Percentiles rank a stretch among this genome's conserved stretches.
Conservation (phyloP, 2,888 invertebrate species). For the Agrotis puta region DNA sequence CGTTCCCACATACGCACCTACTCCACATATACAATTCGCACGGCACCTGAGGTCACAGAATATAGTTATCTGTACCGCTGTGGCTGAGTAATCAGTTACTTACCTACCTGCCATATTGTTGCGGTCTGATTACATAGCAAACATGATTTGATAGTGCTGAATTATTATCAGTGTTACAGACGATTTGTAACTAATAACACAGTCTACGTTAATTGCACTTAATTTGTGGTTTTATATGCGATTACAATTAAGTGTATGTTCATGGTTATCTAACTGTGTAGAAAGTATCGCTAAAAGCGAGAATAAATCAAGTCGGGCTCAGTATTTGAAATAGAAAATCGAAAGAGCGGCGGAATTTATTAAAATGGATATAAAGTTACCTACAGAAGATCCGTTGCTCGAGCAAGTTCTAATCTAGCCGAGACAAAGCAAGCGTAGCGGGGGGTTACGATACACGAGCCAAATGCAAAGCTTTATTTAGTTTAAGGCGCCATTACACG, state of each 20-base stretch:
- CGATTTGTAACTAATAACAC: constrained; percentile 21
- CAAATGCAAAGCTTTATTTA: constrained; percentile 90
- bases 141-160: constrained; percentile 54
- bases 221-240: background rate
- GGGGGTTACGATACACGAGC: constrained; percentile 80
- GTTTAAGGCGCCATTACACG: constrained; percentile 90
- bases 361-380: constrained; percentile 58
- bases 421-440: constrained; percentile 83
- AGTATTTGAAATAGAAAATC: constrained; percentile 42
- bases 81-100: constrained; percentile 45
- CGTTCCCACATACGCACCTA: constrained; percentile 25
- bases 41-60: constrained; percentile 48
- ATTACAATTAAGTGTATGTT: background rate
- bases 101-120: constrained; percentile 44
- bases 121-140: constrained; percentile 50
- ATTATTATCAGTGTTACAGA: constrained; percentile 51
- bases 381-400: constrained; percentile 52
- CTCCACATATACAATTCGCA: constrained; percentile 14
- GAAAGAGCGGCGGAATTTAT: constrained; percentile 56
- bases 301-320: constrained; percentile 2
- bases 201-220: background rate
- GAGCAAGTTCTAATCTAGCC: constrained; percentile 80
- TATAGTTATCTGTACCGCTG: constrained; percentile 41
- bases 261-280: background rate
- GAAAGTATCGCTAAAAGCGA: background rate